These are phyloP conservation scores for Bicyclus anynana DNA, from an alignment of 1,140 invertebrate genomes.

Conservation along the genomic window DNA sequence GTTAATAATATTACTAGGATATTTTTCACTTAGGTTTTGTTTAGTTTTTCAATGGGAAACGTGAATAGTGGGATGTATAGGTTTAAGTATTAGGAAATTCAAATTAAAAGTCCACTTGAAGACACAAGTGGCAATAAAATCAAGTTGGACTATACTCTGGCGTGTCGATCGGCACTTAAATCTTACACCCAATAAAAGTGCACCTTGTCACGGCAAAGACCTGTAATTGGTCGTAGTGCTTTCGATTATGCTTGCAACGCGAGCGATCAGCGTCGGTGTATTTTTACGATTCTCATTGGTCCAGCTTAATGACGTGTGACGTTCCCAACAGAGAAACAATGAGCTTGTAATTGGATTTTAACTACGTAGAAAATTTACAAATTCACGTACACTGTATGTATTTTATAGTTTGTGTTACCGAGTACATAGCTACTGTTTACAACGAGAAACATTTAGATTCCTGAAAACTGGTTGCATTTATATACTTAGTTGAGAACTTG, in stretches of 20 bases:
- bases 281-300: slow-evolving; percentile 72
- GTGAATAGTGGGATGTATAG: background rate
- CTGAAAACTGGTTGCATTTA: too few relatives aligned
- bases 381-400: background rate
- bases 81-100: background rate
- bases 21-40: too few relatives aligned
- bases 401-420: too few relatives aligned
- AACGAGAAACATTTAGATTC: too few relatives aligned
- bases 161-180: slow-evolving; percentile 73
- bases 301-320: slow-evolving; percentile 70
- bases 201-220: slow-evolving; percentile 48
- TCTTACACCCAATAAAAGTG: slow-evolving; percentile 75
- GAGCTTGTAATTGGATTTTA: slow-evolving; percentile 68
- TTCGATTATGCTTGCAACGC: slow-evolving; percentile 45
- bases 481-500: too few relatives aligned
- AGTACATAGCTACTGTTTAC: too few relatives aligned
- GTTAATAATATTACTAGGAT: too few relatives aligned
- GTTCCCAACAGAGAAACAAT: slow-evolving; percentile 60
- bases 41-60: too few relatives aligned
- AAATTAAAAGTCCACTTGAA: slow-evolving; percentile 16
- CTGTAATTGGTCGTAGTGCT: slow-evolving; percentile 67
- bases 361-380: slow-evolving; percentile 52
- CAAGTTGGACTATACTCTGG: slow-evolving; percentile 45
- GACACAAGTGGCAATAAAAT: slow-evolving; percentile 61
- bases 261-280: slow-evolving; percentile 47